Evolutionary conservation across 2,888 invertebrate species (phyloP), one percentile per base, ranked within the genome.

Genomic region (Aleiodes leptofemur): DNA sequence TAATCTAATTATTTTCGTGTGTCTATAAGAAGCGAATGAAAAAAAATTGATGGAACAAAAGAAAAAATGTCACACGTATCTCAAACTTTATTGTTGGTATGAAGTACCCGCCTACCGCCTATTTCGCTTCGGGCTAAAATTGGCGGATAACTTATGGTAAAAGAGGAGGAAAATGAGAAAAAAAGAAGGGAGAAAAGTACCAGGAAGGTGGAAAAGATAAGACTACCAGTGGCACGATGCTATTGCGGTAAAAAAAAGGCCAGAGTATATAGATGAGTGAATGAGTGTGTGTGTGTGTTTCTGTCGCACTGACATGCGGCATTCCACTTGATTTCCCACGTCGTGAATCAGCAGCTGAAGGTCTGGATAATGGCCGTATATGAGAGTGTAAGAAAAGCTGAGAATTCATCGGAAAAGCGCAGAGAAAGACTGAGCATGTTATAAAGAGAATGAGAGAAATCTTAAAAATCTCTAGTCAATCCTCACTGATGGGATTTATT

Each of bases 301-400:
- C 64, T 34, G 61, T 61, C 55, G 56, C 57, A 75, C 16, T 66
- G 72, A 75, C 72, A 53, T 29, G 31, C 50, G 68, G 66, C 77
- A 77, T 80, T 80, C 77, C 79, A 73, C 76, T 78, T 77, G 79
- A 80, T 79, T 79, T 80, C 77, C 69, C 80, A 78, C 79, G 72
- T 76, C 75, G 78, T 80, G 77, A 78, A 79, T 79, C 78, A 78
- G 76, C 66, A 43, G 74, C 64, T 72, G 75, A 56, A 75, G 72
- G 56, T 9, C 53, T 59, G 72, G 72, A 72, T 72, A 75, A 72
- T 75, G 59, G 73, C 48, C 72, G 66, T 23, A 23, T 38, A 51
- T 56, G 56, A 68, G 61, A 50, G 56, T 57, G 34, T 23, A 50
- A 66, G 34, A 34, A 34, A 34, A 34, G 34, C 4, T 34, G 6